Percentiles rank a stretch among this genome's conserved stretches.
These are phyloP conservation scores for Apocheima hispidaria DNA, from an alignment of 2,888 invertebrate genomes.

Conservation along the genomic window DNA sequence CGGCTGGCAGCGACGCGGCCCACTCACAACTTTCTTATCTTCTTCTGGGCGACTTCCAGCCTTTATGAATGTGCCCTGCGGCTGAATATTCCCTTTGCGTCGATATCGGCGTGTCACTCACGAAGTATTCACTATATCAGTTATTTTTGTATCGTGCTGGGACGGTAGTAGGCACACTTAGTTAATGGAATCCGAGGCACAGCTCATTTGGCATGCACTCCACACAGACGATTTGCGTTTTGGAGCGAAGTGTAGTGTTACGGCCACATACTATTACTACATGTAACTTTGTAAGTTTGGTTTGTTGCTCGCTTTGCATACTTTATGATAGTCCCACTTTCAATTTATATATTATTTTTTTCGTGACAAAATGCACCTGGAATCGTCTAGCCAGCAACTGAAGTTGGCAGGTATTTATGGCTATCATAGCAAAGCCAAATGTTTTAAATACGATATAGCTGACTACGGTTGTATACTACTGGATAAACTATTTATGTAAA, in stretches of 20 bases:
- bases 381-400: conserved; percentile 31
- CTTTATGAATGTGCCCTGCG: conserved; percentile 57
- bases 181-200: conserved; percentile 35
- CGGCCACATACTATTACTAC: conserved; percentile 43
- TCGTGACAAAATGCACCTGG: conserved; percentile 31
- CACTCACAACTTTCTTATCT: conserved; percentile 74
- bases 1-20: conserved; percentile 68
- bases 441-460: conserved; percentile 45
- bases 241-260: conserved; percentile 45
- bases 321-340: conserved; percentile 15
- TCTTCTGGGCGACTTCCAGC: conserved; percentile 64
- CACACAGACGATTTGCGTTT: conserved; percentile 46
- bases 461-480: too few species aligned
- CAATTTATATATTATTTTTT: conserved; percentile 7
- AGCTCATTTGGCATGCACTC: conserved; percentile 46
- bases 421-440: conserved; percentile 53
- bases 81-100: conserved; percentile 59
- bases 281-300: conserved; percentile 25
- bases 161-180: conserved; percentile 21
- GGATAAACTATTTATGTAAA: conserved; percentile 50
- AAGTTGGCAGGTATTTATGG: conserved; percentile 52
- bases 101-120: conserved; percentile 46
- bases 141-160: conserved; percentile 23
- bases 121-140: conserved; percentile 41
- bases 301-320: conserved; percentile 37